Percentiles rank a stretch among this genome's conserved stretches.
Conservation (phyloP, 2,888 invertebrate species). For the Lasioglossum figueresi region DNA sequence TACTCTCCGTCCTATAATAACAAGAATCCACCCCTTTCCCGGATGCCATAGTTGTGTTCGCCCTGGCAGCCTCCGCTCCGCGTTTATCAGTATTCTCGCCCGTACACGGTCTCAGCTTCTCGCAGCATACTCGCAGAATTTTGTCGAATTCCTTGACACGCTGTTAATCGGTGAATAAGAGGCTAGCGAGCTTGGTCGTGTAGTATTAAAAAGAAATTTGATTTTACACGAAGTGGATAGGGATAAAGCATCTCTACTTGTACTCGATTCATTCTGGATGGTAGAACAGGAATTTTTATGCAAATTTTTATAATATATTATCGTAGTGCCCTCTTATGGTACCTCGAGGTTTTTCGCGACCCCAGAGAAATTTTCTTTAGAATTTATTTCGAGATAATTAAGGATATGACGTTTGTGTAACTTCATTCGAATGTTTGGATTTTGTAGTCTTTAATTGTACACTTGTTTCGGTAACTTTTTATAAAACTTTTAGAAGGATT, state of each 20-base stretch:
- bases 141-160: conserved; percentile 18
- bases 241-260: not conserved
- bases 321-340: not conserved
- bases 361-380: not conserved
- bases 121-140: conserved; percentile 39
- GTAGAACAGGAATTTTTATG: not conserved
- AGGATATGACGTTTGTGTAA: not conserved
- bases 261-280: not conserved
- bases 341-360: not conserved
- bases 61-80: conserved; percentile 26
- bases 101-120: conserved; percentile 51
- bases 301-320: not conserved
- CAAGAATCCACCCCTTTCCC: conserved; percentile 73
- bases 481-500: not conserved
- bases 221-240: not conserved
- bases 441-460: not conserved
- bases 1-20: conserved; percentile 80
- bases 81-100: conserved; percentile 35
- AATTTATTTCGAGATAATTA: not conserved
- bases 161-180: not conserved
- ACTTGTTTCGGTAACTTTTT: not conserved
- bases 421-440: not conserved
- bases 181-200: not conserved
- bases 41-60: conserved; percentile 54
- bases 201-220: not conserved